Evolutionary conservation across 2,113 vertebrate species (phyloP).

Genomic region (Nannospalax galili): DNA sequence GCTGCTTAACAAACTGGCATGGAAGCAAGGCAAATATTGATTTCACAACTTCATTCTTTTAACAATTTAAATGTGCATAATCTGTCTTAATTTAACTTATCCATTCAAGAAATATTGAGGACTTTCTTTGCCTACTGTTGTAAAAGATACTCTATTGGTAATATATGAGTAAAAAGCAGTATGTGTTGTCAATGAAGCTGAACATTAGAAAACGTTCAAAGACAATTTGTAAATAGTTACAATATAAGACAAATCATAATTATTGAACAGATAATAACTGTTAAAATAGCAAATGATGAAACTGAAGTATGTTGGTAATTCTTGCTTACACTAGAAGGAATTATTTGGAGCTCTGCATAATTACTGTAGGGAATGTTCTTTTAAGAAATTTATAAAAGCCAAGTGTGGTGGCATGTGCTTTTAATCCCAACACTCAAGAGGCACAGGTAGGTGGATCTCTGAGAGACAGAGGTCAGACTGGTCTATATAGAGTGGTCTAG

Average conservation of each 20-base stretch:
- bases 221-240: background rate
- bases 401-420: too few relatives aligned
- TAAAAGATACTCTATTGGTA: background rate
- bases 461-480: too few relatives aligned
- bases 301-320: background rate
- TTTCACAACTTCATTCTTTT: background rate
- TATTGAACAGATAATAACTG: constrained; percentile 21
- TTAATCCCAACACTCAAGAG: too few relatives aligned
- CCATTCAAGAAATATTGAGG: constrained; percentile 25
- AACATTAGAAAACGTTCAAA: constrained; percentile 38
- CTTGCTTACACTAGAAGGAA: background rate
- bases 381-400: background rate
- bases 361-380: background rate
- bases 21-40: constrained; percentile 5
- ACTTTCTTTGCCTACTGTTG: background rate
- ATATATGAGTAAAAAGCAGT: constrained; percentile 26
- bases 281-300: constrained; percentile 13
- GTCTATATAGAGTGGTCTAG: too few relatives aligned
- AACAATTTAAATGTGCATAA: background rate
- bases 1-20: background rate
- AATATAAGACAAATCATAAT: background rate
- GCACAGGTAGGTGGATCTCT: too few relatives aligned
- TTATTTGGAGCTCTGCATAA: background rate
- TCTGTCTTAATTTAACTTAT: constrained; percentile 7
- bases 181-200: background rate